These are phyloP conservation scores for Diplosoma virens DNA, from an alignment of 23 tunicate genomes.

Conservation along the genomic window DNA sequence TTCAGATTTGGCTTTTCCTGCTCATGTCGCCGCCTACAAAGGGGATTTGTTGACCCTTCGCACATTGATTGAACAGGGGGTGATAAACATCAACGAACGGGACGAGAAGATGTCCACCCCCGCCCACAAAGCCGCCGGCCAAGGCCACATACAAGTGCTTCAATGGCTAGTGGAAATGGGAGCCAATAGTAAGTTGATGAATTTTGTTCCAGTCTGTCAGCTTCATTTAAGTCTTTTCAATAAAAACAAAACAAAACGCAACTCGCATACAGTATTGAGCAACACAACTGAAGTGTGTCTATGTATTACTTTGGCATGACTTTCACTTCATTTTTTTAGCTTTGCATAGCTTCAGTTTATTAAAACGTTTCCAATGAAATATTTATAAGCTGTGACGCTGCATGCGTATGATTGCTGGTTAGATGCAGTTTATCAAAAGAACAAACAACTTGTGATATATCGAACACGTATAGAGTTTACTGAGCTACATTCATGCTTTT, in stretches of 20 bases:
- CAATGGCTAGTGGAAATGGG: slow-evolving; percentile 92
- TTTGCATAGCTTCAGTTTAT: too few species aligned
- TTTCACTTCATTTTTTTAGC: background rate
- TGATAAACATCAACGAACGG: slow-evolving; percentile 84
- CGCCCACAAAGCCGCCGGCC: slow-evolving; percentile 93
- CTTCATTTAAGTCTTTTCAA: too few species aligned
- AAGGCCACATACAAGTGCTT: slow-evolving; percentile 72
- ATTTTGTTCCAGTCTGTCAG: background rate
- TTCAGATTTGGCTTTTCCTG: slow-evolving; percentile 92
- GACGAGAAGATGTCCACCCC: slow-evolving; percentile 89
- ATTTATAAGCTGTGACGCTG: too few species aligned
- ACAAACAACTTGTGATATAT: too few species aligned
- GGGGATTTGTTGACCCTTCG: slow-evolving; percentile 59
- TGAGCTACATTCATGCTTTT: too few species aligned
- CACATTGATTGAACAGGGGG: slow-evolving; percentile 81
- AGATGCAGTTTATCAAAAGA: too few species aligned
- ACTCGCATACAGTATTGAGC: too few species aligned
- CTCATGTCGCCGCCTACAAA: slow-evolving; percentile 90
- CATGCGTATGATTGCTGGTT: too few species aligned
- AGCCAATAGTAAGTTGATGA: slow-evolving; percentile 74
- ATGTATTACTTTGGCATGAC: background rate
- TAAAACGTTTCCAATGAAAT: too few species aligned
- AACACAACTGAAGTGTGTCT: too few species aligned
- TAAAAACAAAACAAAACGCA: too few species aligned
- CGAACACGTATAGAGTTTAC: too few species aligned